phyloP scores from a whole-genome alignment of 2,113 vertebrate species.

The Poeciliopsis turrubarensis region DNA sequence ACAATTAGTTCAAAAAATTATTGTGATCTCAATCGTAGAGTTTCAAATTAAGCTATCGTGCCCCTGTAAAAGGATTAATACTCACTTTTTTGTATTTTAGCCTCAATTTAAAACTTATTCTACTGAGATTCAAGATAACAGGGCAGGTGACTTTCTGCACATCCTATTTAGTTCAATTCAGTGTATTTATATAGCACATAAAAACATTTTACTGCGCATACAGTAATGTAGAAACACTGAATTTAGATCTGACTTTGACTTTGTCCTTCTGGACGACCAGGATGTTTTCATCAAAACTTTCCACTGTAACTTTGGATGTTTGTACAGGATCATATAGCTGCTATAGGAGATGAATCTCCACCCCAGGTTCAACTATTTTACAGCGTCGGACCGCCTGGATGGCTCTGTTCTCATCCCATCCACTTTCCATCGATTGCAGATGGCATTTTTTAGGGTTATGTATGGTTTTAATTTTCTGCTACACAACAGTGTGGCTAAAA shows the following conservation, averaged over 20 bases:
- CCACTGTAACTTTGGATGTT: neutral
- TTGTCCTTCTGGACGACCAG: neutral
- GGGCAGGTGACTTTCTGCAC: neutral
- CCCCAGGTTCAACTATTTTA: neutral
- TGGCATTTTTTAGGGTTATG: neutral
- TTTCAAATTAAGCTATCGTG: conserved; percentile 36
- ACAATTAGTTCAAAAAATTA: conserved; percentile 61
- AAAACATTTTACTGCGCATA: neutral
- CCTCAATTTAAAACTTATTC: neutral
- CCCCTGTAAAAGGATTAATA: neutral
- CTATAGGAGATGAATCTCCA: neutral
- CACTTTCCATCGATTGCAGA: neutral
- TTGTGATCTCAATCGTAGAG: conserved; percentile 43
- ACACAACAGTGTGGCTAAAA: neutral
- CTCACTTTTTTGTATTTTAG: neutral
- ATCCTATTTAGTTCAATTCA: neutral
- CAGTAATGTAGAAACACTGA: neutral
- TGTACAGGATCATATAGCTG: neutral
- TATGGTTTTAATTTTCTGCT: neutral
- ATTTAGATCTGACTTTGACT: neutral
- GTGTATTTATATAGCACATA: neutral
- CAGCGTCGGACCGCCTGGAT: neutral
- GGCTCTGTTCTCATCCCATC: neutral
- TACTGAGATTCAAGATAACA: neutral
- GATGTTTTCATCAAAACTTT: neutral